Evolutionary conservation across 2,888 invertebrate species (phyloP), one percentile per base, ranked within the genome.

Genomic region (Stenoptilia bipunctidactyla): DNA sequence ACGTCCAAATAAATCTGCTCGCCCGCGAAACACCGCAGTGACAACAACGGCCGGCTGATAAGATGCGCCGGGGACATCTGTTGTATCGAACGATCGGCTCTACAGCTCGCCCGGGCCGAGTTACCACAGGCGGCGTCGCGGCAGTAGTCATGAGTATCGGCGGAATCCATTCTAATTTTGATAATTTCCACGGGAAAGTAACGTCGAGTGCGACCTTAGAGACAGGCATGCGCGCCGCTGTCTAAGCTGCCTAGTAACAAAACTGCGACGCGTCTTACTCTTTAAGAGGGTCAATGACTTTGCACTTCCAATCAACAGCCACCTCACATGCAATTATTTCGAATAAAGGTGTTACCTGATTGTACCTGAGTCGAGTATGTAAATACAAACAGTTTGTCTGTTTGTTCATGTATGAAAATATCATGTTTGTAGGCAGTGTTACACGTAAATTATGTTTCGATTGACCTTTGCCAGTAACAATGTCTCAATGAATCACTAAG

Each of bases 1-100:
- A 82, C 85, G 86, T 79, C 83, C 86, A 85, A 83, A 85, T 84
- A 82, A 84, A 79, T 84, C 83, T 82, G 79, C 80, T 75, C 79
- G 75, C 82, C 79, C 82, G 82, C 82, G 85, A 83, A 83, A 83
- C 82, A 82, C 82, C 82, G 80, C 82, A 80, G 73, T 79, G 83
- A 83, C 83, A 82, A 82, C 82, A 77, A n/a, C 68, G 68, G 69
- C 71, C 67, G 69, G 68, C 65, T 73, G 73, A 75, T 74, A 80
- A 80, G 79, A 77, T 70, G 76, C 74, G 72, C 66, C 60, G 65
- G 72, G 84, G 85, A 79, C 74, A 85, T 82, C 73, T 85, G 73
- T 53, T n/a, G n/a, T n/a, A n/a, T n/a, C 51, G 53, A 52, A 56
- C 50, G 45, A 46, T 47, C 41, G 41, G 37, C 47, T 40, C 27